Conservation (phyloP, 2,888 invertebrate species). For the Fragum whitleyi region DNA sequence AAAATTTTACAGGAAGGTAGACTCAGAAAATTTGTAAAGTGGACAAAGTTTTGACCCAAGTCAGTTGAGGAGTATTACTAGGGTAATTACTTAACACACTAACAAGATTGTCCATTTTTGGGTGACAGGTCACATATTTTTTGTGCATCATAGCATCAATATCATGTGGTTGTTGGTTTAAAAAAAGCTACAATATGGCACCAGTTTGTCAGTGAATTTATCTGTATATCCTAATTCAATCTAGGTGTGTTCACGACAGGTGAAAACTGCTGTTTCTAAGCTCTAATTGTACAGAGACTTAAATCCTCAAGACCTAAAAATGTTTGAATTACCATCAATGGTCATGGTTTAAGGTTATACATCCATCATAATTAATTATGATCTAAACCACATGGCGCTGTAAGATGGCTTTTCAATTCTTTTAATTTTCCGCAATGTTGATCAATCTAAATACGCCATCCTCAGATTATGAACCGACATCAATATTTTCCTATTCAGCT, state of each 20-base stretch:
- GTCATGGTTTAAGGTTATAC: background rate
- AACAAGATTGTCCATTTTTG: no score
- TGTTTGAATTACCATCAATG: background rate
- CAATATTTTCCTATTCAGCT: slow-evolving; percentile 24
- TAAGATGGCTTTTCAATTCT: slow-evolving; percentile 15
- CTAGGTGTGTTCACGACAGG: background rate
- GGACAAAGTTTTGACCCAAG: no score
- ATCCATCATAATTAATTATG: slow-evolving; percentile 16
- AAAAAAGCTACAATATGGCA: no score
- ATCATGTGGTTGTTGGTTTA: no score
- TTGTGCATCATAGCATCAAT: no score
- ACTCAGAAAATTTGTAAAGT: no score
- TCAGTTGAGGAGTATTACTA: no score
- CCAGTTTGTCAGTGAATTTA: no score
- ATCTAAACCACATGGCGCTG: background rate
- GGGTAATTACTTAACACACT: no score
- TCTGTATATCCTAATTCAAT: no score
- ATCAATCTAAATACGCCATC: slow-evolving; percentile 3
- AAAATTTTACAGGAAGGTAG: no score
- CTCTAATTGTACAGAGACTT: background rate
- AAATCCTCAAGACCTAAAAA: background rate
- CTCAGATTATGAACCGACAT: slow-evolving; percentile 5
- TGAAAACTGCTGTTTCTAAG: background rate
- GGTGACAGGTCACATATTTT: no score
- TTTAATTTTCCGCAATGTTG: slow-evolving; percentile 14